These are phyloP conservation scores for Silurus aristotelis DNA, from an alignment of 2,797 vertebrate genomes.

Conservation along the genomic window DNA sequence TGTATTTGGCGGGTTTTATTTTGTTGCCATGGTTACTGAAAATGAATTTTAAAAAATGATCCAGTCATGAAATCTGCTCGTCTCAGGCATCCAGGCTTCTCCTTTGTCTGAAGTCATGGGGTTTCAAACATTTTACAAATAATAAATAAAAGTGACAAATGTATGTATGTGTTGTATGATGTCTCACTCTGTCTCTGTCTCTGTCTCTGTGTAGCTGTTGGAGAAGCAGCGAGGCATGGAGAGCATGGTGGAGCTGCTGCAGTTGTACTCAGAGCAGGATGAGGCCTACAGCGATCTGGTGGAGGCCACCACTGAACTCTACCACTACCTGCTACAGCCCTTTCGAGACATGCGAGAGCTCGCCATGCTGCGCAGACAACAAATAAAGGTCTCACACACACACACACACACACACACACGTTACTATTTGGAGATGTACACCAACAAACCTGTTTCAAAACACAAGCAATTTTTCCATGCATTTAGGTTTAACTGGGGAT, in stretches of 20 bases:
- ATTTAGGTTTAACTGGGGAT: too few species aligned
- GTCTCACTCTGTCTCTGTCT: not conserved
- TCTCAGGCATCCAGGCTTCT: too few species aligned
- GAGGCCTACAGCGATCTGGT: conserved; percentile 86
- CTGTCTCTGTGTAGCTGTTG: conserved; percentile 75
- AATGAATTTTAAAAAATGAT: too few species aligned
- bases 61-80: too few species aligned
- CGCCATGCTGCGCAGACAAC: conserved; percentile 92
- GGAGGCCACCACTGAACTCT: conserved; percentile 92
- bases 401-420: conserved; percentile 34
- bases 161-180: not conserved
- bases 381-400: conserved; percentile 87
- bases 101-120: too few species aligned
- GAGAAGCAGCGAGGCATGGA: conserved; percentile 90
- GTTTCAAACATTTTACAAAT: too few species aligned
- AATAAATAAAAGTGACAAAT: too few species aligned
- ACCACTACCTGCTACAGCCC: conserved; percentile 95
- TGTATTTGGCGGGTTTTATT: not conserved
- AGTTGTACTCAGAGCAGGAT: conserved; percentile 92
- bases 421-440: conserved; percentile 3
- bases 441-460: not conserved
- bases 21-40: too few species aligned
- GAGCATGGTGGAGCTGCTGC: conserved; percentile 94
- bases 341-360: conserved; percentile 98
- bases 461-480: too few species aligned